These are phyloP conservation scores for Altica lythri DNA, from an alignment of 2,888 invertebrate species.

Conservation along the genomic window DNA sequence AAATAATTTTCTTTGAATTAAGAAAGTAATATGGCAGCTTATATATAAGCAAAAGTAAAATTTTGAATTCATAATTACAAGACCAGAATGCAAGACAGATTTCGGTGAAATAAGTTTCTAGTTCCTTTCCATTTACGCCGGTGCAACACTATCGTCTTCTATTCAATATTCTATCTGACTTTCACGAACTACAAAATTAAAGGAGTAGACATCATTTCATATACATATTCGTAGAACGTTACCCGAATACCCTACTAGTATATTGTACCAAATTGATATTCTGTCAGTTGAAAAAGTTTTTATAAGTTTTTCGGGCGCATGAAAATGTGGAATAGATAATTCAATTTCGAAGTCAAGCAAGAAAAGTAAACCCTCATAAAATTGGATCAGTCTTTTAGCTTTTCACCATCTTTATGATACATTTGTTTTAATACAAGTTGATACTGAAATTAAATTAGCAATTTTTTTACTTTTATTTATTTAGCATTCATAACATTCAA, in stretches of 20 bases:
- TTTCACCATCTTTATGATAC: conserved; percentile 6
- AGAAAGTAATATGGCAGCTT: neutral
- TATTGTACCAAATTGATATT: conserved; percentile 27
- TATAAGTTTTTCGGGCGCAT: conserved; percentile 25
- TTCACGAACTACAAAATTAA: conserved; percentile 27
- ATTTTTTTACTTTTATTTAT: no score
- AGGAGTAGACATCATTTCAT: conserved; percentile 28
- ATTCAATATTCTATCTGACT: conserved; percentile 28
- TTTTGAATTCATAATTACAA: conserved; percentile 15
- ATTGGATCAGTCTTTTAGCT: conserved; percentile 5
- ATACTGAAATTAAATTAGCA: no score
- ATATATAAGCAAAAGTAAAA: conserved; percentile 7
- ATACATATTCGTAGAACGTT: conserved; percentile 25
- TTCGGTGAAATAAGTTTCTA: conserved; percentile 17
- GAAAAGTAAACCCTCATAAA: conserved; percentile 11
- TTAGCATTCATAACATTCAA: no score
- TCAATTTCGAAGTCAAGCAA: conserved; percentile 17
- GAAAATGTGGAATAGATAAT: conserved; percentile 25
- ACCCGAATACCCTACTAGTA: conserved; percentile 22
- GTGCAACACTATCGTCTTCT: conserved; percentile 22
- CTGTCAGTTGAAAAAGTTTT: conserved; percentile 25
- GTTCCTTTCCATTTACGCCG: conserved; percentile 14
- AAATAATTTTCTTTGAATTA: neutral
- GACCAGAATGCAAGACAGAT: conserved; percentile 18
- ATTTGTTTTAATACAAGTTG: neutral